These are phyloP conservation scores for Unio delphinus DNA, from an alignment of 2,888 invertebrate species.

Conservation along the genomic window DNA sequence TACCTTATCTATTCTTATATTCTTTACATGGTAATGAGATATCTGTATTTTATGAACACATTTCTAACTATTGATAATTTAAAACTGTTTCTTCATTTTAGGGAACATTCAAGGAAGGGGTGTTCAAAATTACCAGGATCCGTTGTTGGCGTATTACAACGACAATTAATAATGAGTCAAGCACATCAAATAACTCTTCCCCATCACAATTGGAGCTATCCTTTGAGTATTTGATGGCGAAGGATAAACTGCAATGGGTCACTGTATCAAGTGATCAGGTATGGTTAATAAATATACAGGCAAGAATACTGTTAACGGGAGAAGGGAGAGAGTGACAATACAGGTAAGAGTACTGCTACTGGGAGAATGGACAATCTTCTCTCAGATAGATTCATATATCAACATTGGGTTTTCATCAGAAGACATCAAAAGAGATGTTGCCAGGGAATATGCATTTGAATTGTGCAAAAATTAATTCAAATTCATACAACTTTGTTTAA, in stretches of 20 bases:
- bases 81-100: constrained; percentile 2
- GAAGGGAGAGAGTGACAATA: too few species aligned
- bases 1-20: too few species aligned
- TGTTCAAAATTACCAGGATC: constrained; percentile 95
- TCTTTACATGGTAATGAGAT: too few species aligned
- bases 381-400: too few species aligned
- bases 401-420: too few species aligned
- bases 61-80: background rate
- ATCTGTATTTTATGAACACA: too few species aligned
- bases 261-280: constrained; percentile 89
- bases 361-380: too few species aligned
- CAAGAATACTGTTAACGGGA: background rate
- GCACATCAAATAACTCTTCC: background rate
- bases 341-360: background rate
- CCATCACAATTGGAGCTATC: constrained; percentile 81
- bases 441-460: too few species aligned
- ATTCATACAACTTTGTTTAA: too few species aligned
- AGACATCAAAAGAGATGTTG: too few species aligned
- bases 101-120: constrained; percentile 80
- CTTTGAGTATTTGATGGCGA: constrained; percentile 94
- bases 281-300: constrained; percentile 59
- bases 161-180: constrained; percentile 54
- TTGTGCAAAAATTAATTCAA: too few species aligned
- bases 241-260: constrained; percentile 94
- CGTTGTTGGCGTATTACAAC: constrained; percentile 97